phyloP scores from a whole-genome alignment of 2,888 invertebrate genomes.

The Thumatha senex region DNA sequence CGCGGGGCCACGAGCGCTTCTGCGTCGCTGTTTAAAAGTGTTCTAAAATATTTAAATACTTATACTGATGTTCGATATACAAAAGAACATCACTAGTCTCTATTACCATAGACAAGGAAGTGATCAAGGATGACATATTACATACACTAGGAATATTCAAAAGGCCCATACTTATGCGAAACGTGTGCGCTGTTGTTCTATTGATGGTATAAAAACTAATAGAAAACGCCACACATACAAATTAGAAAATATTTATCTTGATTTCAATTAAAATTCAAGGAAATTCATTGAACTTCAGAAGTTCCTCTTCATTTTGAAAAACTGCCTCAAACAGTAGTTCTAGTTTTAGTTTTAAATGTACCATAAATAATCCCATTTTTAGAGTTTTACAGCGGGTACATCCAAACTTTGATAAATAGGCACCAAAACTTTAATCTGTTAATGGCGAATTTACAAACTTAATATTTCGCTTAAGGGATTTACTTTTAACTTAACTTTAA shows the following conservation, averaged over 20 bases:
- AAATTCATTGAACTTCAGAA: constrained; percentile 31
- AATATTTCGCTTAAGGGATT: too few species aligned
- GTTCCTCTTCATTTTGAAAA: not conserved
- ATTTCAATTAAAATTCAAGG: constrained; percentile 38
- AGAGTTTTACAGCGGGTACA: too few species aligned
- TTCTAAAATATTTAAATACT: too few species aligned
- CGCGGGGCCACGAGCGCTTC: too few species aligned
- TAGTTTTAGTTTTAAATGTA: too few species aligned
- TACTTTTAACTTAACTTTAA: too few species aligned
- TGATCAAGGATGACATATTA: constrained; percentile 18
- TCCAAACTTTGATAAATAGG: too few species aligned
- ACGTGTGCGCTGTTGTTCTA: constrained; percentile 20
- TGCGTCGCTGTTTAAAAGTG: too few species aligned
- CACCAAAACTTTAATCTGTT: too few species aligned
- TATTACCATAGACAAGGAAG: constrained; percentile 26
- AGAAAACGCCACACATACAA: constrained; percentile 27
- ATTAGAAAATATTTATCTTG: constrained; percentile 26
- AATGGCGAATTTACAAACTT: too few species aligned
- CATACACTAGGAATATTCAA: constrained; percentile 23
- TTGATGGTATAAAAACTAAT: constrained; percentile 35
- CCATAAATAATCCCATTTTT: too few species aligned
- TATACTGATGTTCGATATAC: not conserved
- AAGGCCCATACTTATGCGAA: constrained; percentile 31
- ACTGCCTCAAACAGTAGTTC: not conserved
- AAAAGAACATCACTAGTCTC: constrained; percentile 1